These are phyloP conservation scores for Panopea generosa DNA, from an alignment of 2,888 invertebrate species.

Conservation along the genomic window DNA sequence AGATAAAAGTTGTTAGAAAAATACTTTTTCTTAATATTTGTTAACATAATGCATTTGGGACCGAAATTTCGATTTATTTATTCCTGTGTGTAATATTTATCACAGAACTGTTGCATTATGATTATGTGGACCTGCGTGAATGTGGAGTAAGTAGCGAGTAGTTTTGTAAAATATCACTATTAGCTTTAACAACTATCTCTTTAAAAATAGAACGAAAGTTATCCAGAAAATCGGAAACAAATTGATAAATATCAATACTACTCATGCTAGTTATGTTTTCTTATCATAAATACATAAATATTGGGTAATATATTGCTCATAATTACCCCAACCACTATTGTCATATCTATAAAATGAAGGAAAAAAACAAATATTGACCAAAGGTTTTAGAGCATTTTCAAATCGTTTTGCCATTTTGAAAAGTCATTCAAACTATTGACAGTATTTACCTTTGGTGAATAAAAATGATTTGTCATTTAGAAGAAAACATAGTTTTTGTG, in stretches of 20 bases:
- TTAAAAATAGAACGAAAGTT: not conserved
- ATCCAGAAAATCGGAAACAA: too few species aligned
- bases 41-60: too few species aligned
- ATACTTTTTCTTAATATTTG: too few species aligned
- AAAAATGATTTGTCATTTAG: slow-evolving; percentile 10
- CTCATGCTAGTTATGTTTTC: not conserved
- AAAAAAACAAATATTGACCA: slow-evolving; percentile 16
- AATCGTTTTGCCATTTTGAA: slow-evolving; percentile 1
- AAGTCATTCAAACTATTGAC: slow-evolving; percentile 1
- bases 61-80: too few species aligned
- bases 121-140: too few species aligned
- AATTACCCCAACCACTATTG: slow-evolving; percentile 1
- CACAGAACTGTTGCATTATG: too few species aligned
- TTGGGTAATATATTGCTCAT: not conserved
- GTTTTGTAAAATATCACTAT: not conserved
- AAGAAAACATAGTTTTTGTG: not conserved
- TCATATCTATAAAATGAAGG: not conserved
- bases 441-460: slow-evolving; percentile 8
- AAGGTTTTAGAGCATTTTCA: not conserved
- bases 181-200: not conserved
- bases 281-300: not conserved
- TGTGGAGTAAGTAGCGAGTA: too few species aligned
- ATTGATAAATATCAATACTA: too few species aligned
- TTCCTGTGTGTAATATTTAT: too few species aligned
- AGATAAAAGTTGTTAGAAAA: too few species aligned